Evolutionary conservation across 2,888 invertebrate species (phyloP).

Genomic region (Sympetrum striolatum): DNA sequence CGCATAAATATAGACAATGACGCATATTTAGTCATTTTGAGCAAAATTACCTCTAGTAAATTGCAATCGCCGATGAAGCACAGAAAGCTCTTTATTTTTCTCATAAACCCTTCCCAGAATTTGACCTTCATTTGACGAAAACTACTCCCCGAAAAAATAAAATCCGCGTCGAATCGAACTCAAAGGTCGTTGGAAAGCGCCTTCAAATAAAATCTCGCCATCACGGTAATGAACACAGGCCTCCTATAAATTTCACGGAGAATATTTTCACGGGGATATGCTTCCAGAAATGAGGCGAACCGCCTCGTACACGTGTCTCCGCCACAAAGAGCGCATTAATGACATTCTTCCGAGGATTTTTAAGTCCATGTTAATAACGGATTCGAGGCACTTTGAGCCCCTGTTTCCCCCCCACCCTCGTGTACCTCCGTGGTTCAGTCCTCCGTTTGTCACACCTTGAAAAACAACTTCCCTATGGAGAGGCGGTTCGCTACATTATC

Average conservation of each 20-base stretch:
- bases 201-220: too few species aligned
- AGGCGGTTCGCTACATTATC: conserved; percentile 6
- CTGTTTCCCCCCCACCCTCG: background rate
- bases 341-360: background rate
- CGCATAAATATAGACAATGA: too few species aligned
- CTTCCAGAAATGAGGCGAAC: background rate
- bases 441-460: background rate
- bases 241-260: background rate
- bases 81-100: too few species aligned
- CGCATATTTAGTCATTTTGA: too few species aligned
- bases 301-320: background rate
- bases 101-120: too few species aligned
- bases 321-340: background rate
- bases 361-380: background rate
- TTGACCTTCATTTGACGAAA: too few species aligned
- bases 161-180: too few species aligned
- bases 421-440: background rate
- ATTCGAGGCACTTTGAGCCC: background rate
- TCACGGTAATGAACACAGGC: too few species aligned
- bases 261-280: background rate
- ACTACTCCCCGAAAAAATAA: too few species aligned
- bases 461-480: background rate
- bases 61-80: too few species aligned
- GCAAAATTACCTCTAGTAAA: too few species aligned
- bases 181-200: too few species aligned